These are phyloP conservation scores for Dipodomys spectabilis DNA, from an alignment of 2,113 vertebrate genomes.

Conservation along the genomic window DNA sequence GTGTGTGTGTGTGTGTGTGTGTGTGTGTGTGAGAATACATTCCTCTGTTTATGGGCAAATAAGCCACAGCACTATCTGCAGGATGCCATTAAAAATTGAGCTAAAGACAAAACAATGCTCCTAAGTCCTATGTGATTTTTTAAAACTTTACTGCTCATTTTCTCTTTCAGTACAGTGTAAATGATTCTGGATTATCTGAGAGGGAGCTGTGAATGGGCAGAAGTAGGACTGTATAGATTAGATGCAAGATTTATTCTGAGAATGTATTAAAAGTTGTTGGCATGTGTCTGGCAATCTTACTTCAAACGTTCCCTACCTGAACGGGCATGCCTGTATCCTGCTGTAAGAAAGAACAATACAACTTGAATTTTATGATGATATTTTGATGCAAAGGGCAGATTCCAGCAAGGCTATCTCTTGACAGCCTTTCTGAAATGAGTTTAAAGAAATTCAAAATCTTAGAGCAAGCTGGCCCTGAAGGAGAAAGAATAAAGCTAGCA, in stretches of 20 bases:
- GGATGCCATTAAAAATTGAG: background rate
- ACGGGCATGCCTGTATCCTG: background rate
- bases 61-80: background rate
- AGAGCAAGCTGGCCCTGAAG: background rate
- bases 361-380: background rate
- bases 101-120: background rate
- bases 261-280: background rate
- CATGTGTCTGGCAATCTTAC: background rate
- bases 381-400: background rate
- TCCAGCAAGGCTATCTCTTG: background rate
- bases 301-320: background rate
- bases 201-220: background rate
- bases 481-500: background rate
- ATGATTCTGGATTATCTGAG: background rate
- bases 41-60: background rate
- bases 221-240: background rate
- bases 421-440: conserved; percentile 17
- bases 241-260: background rate
- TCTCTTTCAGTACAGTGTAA: background rate
- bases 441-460: background rate
- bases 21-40: background rate
- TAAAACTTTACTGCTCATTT: background rate
- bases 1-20: background rate
- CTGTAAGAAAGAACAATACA: background rate
- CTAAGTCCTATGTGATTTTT: background rate